Conservation (phyloP, 2,888 invertebrate genomes). For the Hololepta plana region DNA sequence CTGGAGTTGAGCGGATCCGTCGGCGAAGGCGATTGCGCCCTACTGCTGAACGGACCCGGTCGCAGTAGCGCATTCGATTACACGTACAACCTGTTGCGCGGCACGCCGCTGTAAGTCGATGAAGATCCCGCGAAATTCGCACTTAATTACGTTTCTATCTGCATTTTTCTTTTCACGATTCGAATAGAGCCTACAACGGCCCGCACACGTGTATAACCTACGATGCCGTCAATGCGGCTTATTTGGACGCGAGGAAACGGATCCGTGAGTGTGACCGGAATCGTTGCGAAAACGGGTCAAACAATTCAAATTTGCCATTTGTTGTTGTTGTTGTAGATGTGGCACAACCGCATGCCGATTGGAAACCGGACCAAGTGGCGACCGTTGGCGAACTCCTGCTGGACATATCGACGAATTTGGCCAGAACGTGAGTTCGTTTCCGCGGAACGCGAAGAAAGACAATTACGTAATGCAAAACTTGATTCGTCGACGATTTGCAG, state of each 20-base stretch:
- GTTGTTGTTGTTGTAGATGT: slow-evolving; percentile 40
- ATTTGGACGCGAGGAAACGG: slow-evolving; percentile 70
- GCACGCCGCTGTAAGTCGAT: slow-evolving; percentile 52
- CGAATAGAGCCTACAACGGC: no score
- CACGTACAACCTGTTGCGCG: slow-evolving; percentile 64
- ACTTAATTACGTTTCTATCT: no score
- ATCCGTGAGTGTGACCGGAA: slow-evolving; percentile 50
- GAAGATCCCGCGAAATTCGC: no score
- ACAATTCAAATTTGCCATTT: no score
- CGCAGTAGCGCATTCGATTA: slow-evolving; percentile 71
- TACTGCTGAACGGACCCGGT: slow-evolving; percentile 58
- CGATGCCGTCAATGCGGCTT: slow-evolving; percentile 77
- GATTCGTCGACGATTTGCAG: slow-evolving; percentile 27
- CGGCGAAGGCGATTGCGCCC: slow-evolving; percentile 47
- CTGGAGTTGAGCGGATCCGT: slow-evolving; percentile 16
- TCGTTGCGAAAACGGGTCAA: background rate
- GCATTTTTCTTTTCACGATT: no score
- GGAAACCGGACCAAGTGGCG: slow-evolving; percentile 71
- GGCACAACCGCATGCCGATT: slow-evolving; percentile 60
- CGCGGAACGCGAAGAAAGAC: background rate
- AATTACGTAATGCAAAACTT: background rate
- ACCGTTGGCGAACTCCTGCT: slow-evolving; percentile 73
- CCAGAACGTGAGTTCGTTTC: slow-evolving; percentile 10
- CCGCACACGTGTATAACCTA: slow-evolving; percentile 74
- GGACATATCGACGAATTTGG: slow-evolving; percentile 54